Evolutionary conservation across 2,888 invertebrate genomes (phyloP).

Genomic region (Andrena bicolor): DNA sequence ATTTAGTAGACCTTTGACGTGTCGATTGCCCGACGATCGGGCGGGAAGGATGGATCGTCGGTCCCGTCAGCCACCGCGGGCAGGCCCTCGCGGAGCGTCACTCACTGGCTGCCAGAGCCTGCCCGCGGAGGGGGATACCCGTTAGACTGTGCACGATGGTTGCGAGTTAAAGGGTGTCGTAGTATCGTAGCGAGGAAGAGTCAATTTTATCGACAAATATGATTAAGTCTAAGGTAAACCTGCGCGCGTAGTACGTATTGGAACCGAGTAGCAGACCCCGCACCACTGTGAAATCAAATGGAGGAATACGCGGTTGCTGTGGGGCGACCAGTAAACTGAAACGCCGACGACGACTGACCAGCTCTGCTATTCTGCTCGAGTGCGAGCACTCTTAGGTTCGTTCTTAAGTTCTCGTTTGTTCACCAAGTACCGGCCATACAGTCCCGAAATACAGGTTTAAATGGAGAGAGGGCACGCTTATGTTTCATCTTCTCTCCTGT

Average conservation of each 20-base stretch:
- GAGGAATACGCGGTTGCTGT: conserved; percentile 30
- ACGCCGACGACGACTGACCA: conserved; percentile 43
- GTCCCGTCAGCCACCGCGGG: background rate
- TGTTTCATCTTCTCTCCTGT: background rate
- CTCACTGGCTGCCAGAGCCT: background rate
- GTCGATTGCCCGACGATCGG: conserved; percentile 31
- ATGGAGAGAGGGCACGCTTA: background rate
- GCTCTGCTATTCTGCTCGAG: conserved; percentile 14
- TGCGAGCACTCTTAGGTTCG: conserved; percentile 24
- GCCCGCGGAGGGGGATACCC: background rate
- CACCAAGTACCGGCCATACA: background rate
- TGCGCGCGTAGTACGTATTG: conserved; percentile 54
- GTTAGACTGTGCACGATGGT: background rate
- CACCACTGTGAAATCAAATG: conserved; percentile 25
- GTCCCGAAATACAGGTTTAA: background rate
- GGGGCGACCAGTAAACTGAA: conserved; percentile 6
- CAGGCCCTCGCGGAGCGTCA: background rate
- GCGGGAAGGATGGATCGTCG: background rate
- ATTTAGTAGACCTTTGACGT: conserved; percentile 58
- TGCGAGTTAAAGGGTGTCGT: conserved; percentile 16
- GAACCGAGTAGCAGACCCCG: conserved; percentile 36
- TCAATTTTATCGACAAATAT: conserved; percentile 76
- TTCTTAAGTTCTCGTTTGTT: conserved; percentile 28
- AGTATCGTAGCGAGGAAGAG: conserved; percentile 57
- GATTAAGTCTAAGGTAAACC: conserved; percentile 67